Evolutionary conservation across 2,888 invertebrate species (phyloP).

Genomic region (Polydrusus tereticollis): DNA sequence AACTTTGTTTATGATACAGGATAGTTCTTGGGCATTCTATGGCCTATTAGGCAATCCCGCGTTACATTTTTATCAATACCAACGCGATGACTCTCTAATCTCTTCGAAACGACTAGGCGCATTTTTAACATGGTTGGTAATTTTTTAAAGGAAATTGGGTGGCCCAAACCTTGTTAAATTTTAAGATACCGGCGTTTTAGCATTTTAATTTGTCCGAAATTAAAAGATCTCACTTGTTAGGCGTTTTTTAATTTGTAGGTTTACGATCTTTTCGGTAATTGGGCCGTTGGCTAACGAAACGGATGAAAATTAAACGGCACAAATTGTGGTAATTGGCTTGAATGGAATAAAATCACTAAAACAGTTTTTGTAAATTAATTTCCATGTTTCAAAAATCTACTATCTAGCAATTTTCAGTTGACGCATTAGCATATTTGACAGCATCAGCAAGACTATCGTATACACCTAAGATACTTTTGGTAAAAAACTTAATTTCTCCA

Average conservation of each 20-base stretch:
- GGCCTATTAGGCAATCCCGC: too few relatives aligned
- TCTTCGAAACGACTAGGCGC: not conserved
- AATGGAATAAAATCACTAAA: not conserved
- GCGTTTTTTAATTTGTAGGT: constrained; percentile 10
- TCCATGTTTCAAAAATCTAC: too few relatives aligned
- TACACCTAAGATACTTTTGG: too few relatives aligned
- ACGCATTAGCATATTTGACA: too few relatives aligned
- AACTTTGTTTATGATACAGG: too few relatives aligned
- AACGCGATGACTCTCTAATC: not conserved
- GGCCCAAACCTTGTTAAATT: constrained; percentile 14
- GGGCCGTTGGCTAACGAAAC: not conserved
- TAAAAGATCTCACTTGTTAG: constrained; percentile 10
- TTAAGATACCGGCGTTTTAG: constrained; percentile 8
- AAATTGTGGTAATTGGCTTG: not conserved
- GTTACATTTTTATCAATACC: not conserved
- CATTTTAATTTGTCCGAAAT: constrained; percentile 15
- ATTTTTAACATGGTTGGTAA: constrained; percentile 20
- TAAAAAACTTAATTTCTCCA: too few relatives aligned
- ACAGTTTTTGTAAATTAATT: too few relatives aligned
- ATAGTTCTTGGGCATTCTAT: too few relatives aligned
- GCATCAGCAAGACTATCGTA: too few relatives aligned
- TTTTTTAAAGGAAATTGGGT: constrained; percentile 19
- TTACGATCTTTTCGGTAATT: not conserved
- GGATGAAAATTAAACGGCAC: not conserved
- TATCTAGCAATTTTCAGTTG: too few relatives aligned